Evolutionary conservation across 92 coral and sea anemone species (phyloP), one percentile per base, ranked within the genome.

Genomic region (Metridium senile): DNA sequence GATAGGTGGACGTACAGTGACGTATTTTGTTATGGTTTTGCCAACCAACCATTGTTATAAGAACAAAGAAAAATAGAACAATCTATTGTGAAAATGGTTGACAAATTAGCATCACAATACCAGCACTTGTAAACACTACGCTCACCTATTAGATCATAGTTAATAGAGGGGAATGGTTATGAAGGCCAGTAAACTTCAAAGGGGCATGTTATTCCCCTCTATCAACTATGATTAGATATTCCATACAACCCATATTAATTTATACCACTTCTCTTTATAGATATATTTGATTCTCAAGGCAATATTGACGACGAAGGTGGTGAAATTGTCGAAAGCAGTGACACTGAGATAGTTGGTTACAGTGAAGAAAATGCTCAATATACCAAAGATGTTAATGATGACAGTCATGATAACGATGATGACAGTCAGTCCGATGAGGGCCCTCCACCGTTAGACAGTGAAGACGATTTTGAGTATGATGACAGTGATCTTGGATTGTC

Each of bases 321-420:
- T 21, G 98, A 91, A 53, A 88, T 95, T 11, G 91, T 85, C 18
- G 99, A 95, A 33, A 79, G 93, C 72, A 89, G 96, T 72, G 97
- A 95, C 64, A 80, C 88, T 0, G 99, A 95, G 75, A 83, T 95
- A 20, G 97, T 89, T 31, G 99, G 93, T 3, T 96, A 95, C 77
- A 89, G 93, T 74, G 71, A 77, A 21, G 99, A 95, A 32, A 72
- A 66, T 3, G 62, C 78, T 0, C 82, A 74, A n/a, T 95, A 95
- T 58, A 84, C 74, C 52, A 79, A 81, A 58, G 66, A 73, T 20
- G 75, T 54, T 33, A 77, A 70, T 33, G 81, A 67, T 25, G 68
- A 58, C 30, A 67, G 71, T 29, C 73, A 87, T 73, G 97, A 86
- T 13, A 71, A 77, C 46, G 88, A 89, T 20, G 78, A 81, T 76